Percentiles rank a stretch among this genome's conserved stretches.
Evolutionary conservation across 2,113 vertebrate genomes (phyloP).

Genomic region (Gambusia holbrooki): DNA sequence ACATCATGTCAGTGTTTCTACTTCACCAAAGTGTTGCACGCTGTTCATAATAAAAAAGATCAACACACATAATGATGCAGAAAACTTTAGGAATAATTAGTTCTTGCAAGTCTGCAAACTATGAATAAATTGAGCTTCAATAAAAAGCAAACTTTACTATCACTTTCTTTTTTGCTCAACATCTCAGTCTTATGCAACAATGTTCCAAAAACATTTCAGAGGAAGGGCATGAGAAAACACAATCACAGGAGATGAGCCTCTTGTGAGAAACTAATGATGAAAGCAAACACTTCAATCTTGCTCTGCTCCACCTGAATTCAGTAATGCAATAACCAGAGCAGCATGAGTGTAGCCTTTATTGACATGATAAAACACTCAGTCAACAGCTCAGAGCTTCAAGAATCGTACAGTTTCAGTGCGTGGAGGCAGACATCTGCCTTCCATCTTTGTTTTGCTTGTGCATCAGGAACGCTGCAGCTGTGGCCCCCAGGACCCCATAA

Average conservation of each 20-base stretch:
- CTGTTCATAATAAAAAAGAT: neutral
- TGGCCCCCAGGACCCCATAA: slow-evolving; percentile 51
- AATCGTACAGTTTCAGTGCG: slow-evolving; percentile 1
- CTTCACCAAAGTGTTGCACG: neutral
- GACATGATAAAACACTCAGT: neutral
- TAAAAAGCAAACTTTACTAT: neutral
- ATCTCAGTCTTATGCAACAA: neutral
- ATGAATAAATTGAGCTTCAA: neutral
- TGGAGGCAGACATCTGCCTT: slow-evolving; percentile 10
- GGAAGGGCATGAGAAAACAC: neutral
- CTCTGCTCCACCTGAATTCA: neutral
- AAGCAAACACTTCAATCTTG: neutral
- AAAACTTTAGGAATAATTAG: neutral
- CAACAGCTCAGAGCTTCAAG: neutral
- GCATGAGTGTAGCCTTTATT: neutral
- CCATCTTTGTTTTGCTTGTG: slow-evolving; percentile 50
- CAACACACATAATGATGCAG: neutral
- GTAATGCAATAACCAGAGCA: neutral
- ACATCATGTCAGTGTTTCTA: neutral
- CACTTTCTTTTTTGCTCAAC: neutral
- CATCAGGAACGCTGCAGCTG: slow-evolving; percentile 52
- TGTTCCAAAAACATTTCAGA: neutral
- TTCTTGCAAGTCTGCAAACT: neutral
- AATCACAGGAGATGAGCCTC: neutral
- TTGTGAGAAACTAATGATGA: neutral